Evolutionary conservation across 2,888 invertebrate genomes (phyloP), one percentile per base, ranked within the genome.

Genomic region (Labia minor): DNA sequence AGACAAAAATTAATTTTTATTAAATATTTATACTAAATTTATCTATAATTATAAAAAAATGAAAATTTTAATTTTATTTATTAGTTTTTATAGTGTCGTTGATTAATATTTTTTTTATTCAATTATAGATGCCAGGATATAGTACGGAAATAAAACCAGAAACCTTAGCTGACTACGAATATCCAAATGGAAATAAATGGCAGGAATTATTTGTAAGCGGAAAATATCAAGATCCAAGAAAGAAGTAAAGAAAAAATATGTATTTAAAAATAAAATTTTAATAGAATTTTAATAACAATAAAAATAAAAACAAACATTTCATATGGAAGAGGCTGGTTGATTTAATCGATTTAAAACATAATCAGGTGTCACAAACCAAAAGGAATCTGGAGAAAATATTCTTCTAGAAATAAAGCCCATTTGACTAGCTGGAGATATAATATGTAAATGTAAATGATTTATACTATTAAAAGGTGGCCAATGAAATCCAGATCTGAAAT

Each of bases 381-480:
- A 85, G 0, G 88, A 85, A 68, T 86, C 81, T n/a, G 86, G 85
- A 74, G 78, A 85, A 73, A 91, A 95, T 70, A 91, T 82, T 69
- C 84, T 72, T 67, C 83, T 80, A 2, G 82, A 79, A 0, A 88
- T 69, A 14, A 86, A 82, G 0, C 85, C 81, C 88, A 95, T 91
- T 69, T 86, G 82, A 0, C 85, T 84, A 16, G 83, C 82, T 0
- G 95, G 93, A 0, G 89, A 86, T 66, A 95, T 94, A 0, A 87
- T 84, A 73, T 96, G 95, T 67, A 95, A 79, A 76, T 95, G 95
- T 4, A 93, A 79, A 77, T 95, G 95, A 63, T 79, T 77, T 0
- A 95, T 84, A 1, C 89, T 87, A 68, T 88, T 85, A 77, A 94
- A 94, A 0, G 95, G 95, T 0, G 95, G 95, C 87, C 92, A 88